These are phyloP conservation scores for Daphoenositta chrysoptera DNA, from an alignment of 2,113 vertebrate genomes.

Conservation along the genomic window DNA sequence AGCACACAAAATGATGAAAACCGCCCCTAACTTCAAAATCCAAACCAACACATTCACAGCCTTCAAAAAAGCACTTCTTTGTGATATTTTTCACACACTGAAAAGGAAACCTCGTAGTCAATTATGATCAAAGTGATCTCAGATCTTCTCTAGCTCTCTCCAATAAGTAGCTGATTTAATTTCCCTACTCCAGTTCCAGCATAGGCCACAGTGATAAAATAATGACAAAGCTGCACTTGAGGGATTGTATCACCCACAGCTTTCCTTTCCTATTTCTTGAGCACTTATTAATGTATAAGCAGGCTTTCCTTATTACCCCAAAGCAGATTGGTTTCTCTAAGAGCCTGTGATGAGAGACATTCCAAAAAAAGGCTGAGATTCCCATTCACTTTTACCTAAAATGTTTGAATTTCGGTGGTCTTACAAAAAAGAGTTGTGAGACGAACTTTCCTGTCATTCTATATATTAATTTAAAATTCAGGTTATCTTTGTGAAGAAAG, in stretches of 20 bases:
- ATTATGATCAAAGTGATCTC: not conserved
- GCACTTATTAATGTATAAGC: not conserved
- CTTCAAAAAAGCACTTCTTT: not conserved
- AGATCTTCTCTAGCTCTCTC: not conserved
- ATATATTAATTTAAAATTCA: not conserved
- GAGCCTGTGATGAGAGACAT: not conserved
- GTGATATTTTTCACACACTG: not conserved
- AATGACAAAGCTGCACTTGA: not conserved
- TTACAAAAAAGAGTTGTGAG: not conserved
- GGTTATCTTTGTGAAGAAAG: not conserved
- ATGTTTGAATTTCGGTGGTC: not conserved
- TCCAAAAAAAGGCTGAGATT: not conserved
- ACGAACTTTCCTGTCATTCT: not conserved
- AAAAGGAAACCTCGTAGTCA: not conserved
- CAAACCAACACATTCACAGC: rapidly evolving
- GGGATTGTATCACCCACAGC: not conserved
- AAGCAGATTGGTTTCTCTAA: not conserved
- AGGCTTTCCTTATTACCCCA: not conserved
- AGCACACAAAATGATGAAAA: not conserved
- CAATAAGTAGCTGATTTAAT: not conserved
- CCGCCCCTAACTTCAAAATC: not conserved
- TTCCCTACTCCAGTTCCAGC: not conserved
- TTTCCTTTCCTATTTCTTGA: not conserved
- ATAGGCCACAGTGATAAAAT: not conserved
- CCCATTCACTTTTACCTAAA: not conserved